phyloP scores from a whole-genome alignment of 2,888 invertebrate species.

The Ferdinandea cuprea region DNA sequence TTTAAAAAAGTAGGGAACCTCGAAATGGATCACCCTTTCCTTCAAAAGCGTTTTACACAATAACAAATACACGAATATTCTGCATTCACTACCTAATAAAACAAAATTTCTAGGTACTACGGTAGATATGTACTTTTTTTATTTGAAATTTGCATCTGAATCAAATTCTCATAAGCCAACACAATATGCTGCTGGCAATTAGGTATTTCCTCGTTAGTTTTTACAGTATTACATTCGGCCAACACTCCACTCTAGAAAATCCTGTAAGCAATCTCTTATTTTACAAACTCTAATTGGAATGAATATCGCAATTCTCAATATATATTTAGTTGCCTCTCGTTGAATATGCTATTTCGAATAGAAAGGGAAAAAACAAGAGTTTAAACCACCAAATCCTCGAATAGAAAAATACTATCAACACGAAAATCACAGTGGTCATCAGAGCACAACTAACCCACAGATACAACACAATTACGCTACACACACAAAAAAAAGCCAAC shows the following conservation, averaged over 20 bases:
- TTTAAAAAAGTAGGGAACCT: too few relatives aligned
- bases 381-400: conserved; percentile 13
- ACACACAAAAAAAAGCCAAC: neutral
- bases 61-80: too few relatives aligned
- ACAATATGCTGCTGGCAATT: neutral
- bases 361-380: neutral
- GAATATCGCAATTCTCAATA: conserved; percentile 6
- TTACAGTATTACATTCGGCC: neutral
- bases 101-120: too few relatives aligned
- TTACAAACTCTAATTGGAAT: conserved; percentile 29
- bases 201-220: neutral
- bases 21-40: too few relatives aligned
- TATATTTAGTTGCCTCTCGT: neutral
- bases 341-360: neutral
- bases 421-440: conserved; percentile 19
- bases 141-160: too few relatives aligned
- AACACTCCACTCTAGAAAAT: neutral
- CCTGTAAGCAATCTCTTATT: neutral
- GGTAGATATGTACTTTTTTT: too few relatives aligned
- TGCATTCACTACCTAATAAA: too few relatives aligned
- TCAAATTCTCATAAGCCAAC: neutral
- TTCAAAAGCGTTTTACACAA: too few relatives aligned
- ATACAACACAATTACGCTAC: conserved; percentile 28
- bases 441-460: conserved; percentile 24
- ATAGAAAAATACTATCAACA: conserved; percentile 21